Conservation (phyloP, 1,140 invertebrate genomes). For the Hyposmocoma kahamanoa region DNA sequence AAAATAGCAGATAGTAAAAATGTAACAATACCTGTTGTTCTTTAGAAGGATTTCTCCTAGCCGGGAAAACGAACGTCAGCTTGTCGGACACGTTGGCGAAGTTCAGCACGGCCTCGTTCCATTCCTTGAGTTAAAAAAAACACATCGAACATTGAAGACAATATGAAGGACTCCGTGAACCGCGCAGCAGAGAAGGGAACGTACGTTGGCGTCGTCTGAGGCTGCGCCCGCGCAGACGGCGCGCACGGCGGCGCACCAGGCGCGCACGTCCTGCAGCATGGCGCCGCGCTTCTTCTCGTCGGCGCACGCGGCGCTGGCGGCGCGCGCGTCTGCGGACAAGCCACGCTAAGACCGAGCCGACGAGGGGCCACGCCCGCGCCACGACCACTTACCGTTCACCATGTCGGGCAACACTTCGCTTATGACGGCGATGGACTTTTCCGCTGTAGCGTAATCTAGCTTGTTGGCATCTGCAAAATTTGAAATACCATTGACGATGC, state of each 20-base stretch:
- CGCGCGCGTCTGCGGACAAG: neutral
- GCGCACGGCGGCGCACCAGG: neutral
- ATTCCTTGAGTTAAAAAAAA: too few relatives aligned
- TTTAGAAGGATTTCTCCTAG: slow-evolving; percentile 10
- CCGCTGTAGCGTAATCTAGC: slow-evolving; percentile 23
- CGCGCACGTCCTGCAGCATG: neutral
- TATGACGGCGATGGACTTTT: slow-evolving; percentile 20
- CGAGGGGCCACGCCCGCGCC: too few relatives aligned
- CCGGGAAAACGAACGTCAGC: slow-evolving; percentile 18
- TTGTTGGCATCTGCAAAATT: slow-evolving; percentile 23
- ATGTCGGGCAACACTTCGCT: slow-evolving; percentile 26
- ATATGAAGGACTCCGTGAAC: too few relatives aligned
- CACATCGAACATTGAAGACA: too few relatives aligned
- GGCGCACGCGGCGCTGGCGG: neutral
- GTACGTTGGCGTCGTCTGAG: neutral
- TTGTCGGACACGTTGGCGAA: slow-evolving; percentile 21
- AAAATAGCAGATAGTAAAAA: too few relatives aligned
- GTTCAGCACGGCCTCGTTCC: too few relatives aligned
- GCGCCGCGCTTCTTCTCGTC: neutral
- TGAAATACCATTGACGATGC: too few relatives aligned
- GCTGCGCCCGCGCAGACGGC: neutral
- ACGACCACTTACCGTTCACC: too few relatives aligned
- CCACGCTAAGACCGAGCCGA: too few relatives aligned
- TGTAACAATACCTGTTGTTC: slow-evolving; percentile 23
- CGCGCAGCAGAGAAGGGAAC: too few relatives aligned